Base-by-base conservation (phyloP, 2,797 vertebrate genomes). In the Centropyge bicolor region DNA sequence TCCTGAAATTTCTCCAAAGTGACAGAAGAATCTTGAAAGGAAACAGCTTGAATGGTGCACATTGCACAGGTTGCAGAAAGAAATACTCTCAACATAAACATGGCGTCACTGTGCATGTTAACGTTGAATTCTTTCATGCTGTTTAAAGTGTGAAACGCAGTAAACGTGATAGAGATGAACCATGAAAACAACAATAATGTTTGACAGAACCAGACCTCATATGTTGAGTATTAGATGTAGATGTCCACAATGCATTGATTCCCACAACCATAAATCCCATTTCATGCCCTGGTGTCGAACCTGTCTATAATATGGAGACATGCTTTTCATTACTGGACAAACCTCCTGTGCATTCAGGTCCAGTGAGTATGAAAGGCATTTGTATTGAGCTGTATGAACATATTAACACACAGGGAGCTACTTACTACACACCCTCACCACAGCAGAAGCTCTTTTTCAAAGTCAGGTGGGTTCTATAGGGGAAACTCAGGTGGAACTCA, bases 221-320 rank as follows among this genome's bases (percentile, higher is more conserved):
- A 56, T 64, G 70, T 78, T 72, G 60, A 73, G 63, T 36, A 36
- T 76, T 24, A n/a, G n/a, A n/a, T n/a, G 7, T 14, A 17, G 43
- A 82, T 60, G 74, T 78, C 49, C 76, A 89, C 79, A 78, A 76
- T 54, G 63, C 49, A 74, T 66, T 74, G 74, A 89, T 88, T 87
- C 80, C 36, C 67, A 70, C 62, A 64, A 55, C 80, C 56, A 80
- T 88, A 81, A 91, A 89, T 87, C 77, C 63, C 20, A 81, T 83
- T 84, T 72, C 67, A 66, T 78, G 54, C 55, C 38, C 17, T 20
- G 31, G 12, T 38, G 27, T 68, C 12, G 61, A 70, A 71, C 74
- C 64, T 10, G 51, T 55, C 70, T 76, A 68, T 70, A 86, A 81
- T 61, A 52, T 77, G 59, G 68, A 85, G 79, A 88, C 70, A 52